phyloP scores from a whole-genome alignment of 2,113 vertebrate species.

The Arothron firmamentum region DNA sequence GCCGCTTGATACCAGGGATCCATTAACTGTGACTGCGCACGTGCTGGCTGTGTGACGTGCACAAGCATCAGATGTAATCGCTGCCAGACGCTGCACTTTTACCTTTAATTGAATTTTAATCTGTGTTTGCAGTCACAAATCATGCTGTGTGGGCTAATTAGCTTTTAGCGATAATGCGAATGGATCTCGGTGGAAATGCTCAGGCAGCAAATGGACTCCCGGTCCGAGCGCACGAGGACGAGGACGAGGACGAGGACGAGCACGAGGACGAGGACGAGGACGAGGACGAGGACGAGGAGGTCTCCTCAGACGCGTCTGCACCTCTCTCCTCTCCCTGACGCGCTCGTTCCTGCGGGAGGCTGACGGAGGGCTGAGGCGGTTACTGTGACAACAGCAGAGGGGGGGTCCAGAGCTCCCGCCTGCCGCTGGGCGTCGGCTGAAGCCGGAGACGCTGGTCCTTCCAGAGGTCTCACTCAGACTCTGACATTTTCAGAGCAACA shows the following conservation, averaged over 20 bases:
- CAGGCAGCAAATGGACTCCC: slow-evolving; percentile 54
- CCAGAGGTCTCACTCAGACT: no score
- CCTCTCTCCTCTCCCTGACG: slow-evolving; percentile 56
- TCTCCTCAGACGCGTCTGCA: no score
- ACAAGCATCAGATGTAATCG: slow-evolving; percentile 46
- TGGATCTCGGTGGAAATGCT: slow-evolving; percentile 68
- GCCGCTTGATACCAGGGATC: slow-evolving; percentile 9
- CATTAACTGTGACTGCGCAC: slow-evolving; percentile 19
- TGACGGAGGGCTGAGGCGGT: slow-evolving; percentile 75
- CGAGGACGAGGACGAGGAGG: no score
- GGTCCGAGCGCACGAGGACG: no score
- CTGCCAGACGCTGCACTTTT: slow-evolving; percentile 41
- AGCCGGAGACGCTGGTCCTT: no score
- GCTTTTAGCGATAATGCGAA: slow-evolving; percentile 70
- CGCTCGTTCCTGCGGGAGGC: slow-evolving; percentile 74
- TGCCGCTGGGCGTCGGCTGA: slow-evolving; percentile 6
- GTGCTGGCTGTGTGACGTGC: slow-evolving; percentile 21
- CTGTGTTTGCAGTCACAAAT: slow-evolving; percentile 72
- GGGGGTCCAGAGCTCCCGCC: slow-evolving; percentile 45
- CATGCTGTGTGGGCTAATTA: slow-evolving; percentile 67
- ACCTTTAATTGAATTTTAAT: slow-evolving; percentile 74
- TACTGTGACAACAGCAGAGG: slow-evolving; percentile 78
- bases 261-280: no score
- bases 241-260: no score
- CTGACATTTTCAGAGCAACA: no score